Percentiles rank a stretch among this genome's conserved stretches.
These are phyloP conservation scores for Drosophila pseudotalamancana DNA, from an alignment of 2,888 invertebrate genomes.

Conservation along the genomic window DNA sequence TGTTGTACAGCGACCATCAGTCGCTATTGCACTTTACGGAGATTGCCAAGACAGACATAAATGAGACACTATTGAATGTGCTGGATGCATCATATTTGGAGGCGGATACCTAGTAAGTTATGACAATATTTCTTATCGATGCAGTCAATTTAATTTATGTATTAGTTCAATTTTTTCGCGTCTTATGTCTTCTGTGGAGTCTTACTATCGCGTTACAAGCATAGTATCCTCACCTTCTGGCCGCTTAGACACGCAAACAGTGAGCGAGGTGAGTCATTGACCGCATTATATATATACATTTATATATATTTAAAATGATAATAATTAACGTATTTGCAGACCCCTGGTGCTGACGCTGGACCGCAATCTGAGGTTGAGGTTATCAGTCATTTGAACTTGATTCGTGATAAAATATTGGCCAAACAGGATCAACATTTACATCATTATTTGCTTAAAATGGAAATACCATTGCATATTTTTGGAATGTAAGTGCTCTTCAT, in stretches of 20 bases:
- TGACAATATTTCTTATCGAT: too few species aligned
- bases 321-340: conserved; percentile 32
- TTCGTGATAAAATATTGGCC: conserved; percentile 88
- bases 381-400: conserved; percentile 86
- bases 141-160: background rate
- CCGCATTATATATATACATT: background rate
- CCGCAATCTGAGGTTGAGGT: conserved; percentile 85
- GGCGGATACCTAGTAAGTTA: conserved; percentile 91
- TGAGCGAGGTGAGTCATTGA: conserved; percentile 39
- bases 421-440: conserved; percentile 87
- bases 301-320: background rate
- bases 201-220: conserved; percentile 87
- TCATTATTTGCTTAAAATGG: conserved; percentile 88
- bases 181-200: conserved; percentile 87
- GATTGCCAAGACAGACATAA: conserved; percentile 80
- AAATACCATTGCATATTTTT: conserved; percentile 93
- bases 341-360: conserved; percentile 30
- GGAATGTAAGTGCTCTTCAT: conserved; percentile 88
- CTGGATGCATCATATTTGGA: conserved; percentile 89
- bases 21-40: conserved; percentile 87
- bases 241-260: conserved; percentile 21
- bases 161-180: conserved; percentile 87
- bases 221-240: conserved; percentile 80
- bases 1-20: conserved; percentile 90
- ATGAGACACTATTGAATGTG: conserved; percentile 87